Percentiles rank a stretch among this genome's conserved stretches.
Evolutionary conservation across 2,888 invertebrate species (phyloP).

Genomic region (Sclerodermus sp.): DNA sequence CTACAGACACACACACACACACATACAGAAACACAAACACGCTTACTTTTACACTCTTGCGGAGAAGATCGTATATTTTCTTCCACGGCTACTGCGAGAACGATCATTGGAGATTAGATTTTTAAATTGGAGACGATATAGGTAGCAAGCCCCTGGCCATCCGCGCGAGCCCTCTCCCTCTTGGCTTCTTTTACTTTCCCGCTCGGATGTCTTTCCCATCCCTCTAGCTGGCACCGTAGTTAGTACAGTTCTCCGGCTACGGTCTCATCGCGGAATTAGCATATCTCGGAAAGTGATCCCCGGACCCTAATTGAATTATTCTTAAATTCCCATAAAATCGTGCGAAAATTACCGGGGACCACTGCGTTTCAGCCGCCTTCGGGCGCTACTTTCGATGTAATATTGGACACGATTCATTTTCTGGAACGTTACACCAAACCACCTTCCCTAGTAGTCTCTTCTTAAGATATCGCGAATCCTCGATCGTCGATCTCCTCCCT

Average conservation of each 20-base stretch:
- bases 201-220: conserved; percentile 2
- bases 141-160: conserved; percentile 17
- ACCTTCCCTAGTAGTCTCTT: neutral
- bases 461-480: neutral
- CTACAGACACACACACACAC: neutral
- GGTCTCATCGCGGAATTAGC: conserved; percentile 49
- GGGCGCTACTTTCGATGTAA: conserved; percentile 15
- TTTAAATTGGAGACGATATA: conserved; percentile 55
- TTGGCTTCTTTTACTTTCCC: neutral
- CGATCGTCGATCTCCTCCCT: conserved; percentile 12
- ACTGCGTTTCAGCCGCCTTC: conserved; percentile 4
- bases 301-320: conserved; percentile 58
- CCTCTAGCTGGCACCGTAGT: conserved; percentile 15
- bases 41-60: neutral
- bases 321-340: conserved; percentile 59
- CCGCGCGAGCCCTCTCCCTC: conserved; percentile 4
- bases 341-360: conserved; percentile 52
- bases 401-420: conserved; percentile 54
- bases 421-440: conserved; percentile 48
- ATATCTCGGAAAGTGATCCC: conserved; percentile 57
- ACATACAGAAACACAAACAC: neutral
- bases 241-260: conserved; percentile 26
- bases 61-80: conserved; percentile 42
- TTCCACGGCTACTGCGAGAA: conserved; percentile 42
- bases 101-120: conserved; percentile 58